Percentiles rank a stretch among this genome's conserved stretches.
Evolutionary conservation across 2,797 vertebrate species (phyloP).

Genomic region (Hippocampus kuda): DNA sequence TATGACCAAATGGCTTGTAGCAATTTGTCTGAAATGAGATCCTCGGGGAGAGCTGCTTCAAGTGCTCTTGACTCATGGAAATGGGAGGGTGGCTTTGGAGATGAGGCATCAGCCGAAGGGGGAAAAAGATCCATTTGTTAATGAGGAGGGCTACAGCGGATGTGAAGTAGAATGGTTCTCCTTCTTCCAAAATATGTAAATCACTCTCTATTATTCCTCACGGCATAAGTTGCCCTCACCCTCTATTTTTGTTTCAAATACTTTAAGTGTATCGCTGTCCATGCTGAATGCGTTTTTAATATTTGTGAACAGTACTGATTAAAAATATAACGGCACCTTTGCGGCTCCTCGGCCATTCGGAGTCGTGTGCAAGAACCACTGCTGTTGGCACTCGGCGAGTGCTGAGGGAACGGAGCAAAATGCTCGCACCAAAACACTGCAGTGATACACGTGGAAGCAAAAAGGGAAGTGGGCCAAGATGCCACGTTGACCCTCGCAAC

Average conservation of each 20-base stretch:
- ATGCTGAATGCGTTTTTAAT: conserved; percentile 10
- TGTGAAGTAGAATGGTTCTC: neutral
- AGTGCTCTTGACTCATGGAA: conserved; percentile 24
- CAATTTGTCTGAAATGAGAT: conserved; percentile 45
- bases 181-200: neutral
- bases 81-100: neutral
- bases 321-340: conserved; percentile 20
- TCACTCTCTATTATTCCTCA: neutral
- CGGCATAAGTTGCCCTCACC: neutral
- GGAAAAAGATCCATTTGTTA: neutral
- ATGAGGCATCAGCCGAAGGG: neutral
- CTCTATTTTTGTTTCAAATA: conserved; percentile 13
- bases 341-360: conserved; percentile 18
- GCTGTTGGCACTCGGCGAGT: neutral
- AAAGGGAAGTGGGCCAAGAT: neutral
- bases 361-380: conserved; percentile 7
- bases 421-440: neutral
- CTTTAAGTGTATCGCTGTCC: neutral
- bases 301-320: conserved; percentile 22
- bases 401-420: neutral
- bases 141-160: neutral
- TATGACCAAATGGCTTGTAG: conserved; percentile 27
- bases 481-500: neutral
- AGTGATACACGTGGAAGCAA: neutral
- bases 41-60: conserved; percentile 29